phyloP scores from a whole-genome alignment of 2,113 vertebrate genomes.

The Cololabis saira region DNA sequence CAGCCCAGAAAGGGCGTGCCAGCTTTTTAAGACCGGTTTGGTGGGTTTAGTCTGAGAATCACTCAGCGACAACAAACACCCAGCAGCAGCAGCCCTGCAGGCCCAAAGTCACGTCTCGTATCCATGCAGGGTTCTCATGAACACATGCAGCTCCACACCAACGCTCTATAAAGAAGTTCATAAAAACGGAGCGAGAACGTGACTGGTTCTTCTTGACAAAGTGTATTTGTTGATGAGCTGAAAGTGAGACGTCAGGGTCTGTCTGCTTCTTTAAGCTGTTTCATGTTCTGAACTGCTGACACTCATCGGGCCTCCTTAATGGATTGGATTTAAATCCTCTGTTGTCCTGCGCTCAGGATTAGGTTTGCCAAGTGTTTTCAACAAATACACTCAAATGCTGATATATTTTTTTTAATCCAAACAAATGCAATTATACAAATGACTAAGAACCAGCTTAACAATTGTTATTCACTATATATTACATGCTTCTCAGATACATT shows the following conservation, averaged over 20 bases:
- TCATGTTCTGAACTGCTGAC: no score
- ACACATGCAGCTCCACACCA: no score
- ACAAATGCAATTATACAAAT: conserved; percentile 89
- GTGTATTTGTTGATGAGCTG: conserved; percentile 16
- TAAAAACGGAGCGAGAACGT: no score
- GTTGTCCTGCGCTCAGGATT: background rate
- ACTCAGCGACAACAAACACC: no score
- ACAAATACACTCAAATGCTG: conserved; percentile 28
- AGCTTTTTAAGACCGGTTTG: conserved; percentile 72
- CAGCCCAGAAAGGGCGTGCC: conserved; percentile 51
- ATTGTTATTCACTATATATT: conserved; percentile 91
- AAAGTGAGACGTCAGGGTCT: conserved; percentile 6
- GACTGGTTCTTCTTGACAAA: conserved; percentile 3
- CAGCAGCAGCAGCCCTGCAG: conserved; percentile 3
- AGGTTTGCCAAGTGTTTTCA: background rate
- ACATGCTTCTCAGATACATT: conserved; percentile 91
- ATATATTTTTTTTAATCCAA: conserved; percentile 76
- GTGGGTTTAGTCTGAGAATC: conserved; percentile 54
- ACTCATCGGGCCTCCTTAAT: no score
- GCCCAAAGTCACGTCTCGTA: conserved; percentile 22
- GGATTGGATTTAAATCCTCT: no score
- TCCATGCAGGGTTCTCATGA: conserved; percentile 27
- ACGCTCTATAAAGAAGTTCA: no score
- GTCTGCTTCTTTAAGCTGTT: no score
- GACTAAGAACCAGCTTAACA: conserved; percentile 97